A percentile compares a stretch with the other conserved stretches of the same genome.
These are phyloP conservation scores for Phycodurus eques DNA, from an alignment of 2,113 vertebrate genomes.

Conservation along the genomic window DNA sequence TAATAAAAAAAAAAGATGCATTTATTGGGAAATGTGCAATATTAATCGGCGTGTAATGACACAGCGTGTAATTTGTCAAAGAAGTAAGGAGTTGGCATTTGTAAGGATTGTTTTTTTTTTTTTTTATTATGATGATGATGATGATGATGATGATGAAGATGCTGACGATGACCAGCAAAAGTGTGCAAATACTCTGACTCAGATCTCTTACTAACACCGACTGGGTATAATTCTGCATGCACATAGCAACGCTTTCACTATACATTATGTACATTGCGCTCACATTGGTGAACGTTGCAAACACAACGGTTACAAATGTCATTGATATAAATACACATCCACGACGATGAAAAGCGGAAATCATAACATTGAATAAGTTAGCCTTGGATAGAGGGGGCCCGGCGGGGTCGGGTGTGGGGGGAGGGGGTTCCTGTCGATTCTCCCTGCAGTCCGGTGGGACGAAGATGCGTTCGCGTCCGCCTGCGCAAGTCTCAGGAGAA, in stretches of 20 bases:
- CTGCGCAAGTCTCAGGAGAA: constrained; percentile 88
- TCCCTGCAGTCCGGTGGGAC: constrained; percentile 37
- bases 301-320: constrained; percentile 59
- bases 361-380: constrained; percentile 73
- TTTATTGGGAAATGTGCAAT: not conserved
- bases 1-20: not conserved
- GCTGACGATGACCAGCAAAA: constrained; percentile 68
- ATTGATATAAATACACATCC: constrained; percentile 71
- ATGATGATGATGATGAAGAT: not conserved
- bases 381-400: constrained; percentile 29
- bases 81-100: constrained; percentile 45
- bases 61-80: not conserved
- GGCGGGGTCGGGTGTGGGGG: too few relatives aligned
- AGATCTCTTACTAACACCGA: constrained; percentile 38
- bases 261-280: constrained; percentile 68
- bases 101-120: constrained; percentile 49
- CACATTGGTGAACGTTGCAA: constrained; percentile 50
- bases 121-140: not conserved
- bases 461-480: constrained; percentile 51
- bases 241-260: constrained; percentile 51
- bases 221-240: constrained; percentile 67
- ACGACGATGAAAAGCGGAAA: constrained; percentile 61
- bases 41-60: not conserved
- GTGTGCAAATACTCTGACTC: constrained; percentile 44
- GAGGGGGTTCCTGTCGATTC: constrained; percentile 41